Base-by-base conservation (phyloP, 2,113 vertebrate species). In the Emydocephalus ijimae region DNA sequence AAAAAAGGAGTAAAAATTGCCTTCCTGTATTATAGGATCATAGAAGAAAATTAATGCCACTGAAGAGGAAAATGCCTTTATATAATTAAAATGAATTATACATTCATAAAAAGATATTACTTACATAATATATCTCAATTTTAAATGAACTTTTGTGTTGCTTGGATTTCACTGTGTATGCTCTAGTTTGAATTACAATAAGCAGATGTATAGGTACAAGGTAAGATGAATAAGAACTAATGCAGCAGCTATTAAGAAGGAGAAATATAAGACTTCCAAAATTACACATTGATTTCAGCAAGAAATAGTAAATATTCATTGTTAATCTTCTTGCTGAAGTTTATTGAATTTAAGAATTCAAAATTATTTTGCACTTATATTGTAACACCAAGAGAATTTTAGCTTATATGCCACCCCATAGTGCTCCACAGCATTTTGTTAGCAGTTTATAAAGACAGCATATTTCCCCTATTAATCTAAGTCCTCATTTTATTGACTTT, bases 71-170 rank as follows among this genome's bases (percentile, higher is more conserved):
- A 95, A 0, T 95, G 74, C 61, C 89, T 96, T 96, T 94, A 93
- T 85, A 94, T 87, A 96, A 95, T 95, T 95, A 95, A 94, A 97
- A 95, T 95, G 94, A 95, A 93, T 95, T 95, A 92, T 93, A 95
- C 94, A 95, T 97, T 97, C 96, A 95, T 95, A 95, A 96, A 95
- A 95, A 95, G 96, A 93, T 52, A 61, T 93, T 95, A 95, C 94
- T 97, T 97, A 95, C 8, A 88, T 95, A 95, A 96, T 96, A 92
- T 90, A 92, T 48, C 54, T 92, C 88, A 14, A 57, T 94, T 95
- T 93, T 89, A 89, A 81, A 93, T 29, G 90, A 81, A 15, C 74
- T 92, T 91, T 90, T 39, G 0, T 85, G 92, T 74, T 92, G 89
- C 54, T 90, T 92, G 88, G 43, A 91, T 55, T 95, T 95, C 89